These are phyloP conservation scores for Mallotus villosus DNA, from an alignment of 2,797 vertebrate species.

Conservation along the genomic window DNA sequence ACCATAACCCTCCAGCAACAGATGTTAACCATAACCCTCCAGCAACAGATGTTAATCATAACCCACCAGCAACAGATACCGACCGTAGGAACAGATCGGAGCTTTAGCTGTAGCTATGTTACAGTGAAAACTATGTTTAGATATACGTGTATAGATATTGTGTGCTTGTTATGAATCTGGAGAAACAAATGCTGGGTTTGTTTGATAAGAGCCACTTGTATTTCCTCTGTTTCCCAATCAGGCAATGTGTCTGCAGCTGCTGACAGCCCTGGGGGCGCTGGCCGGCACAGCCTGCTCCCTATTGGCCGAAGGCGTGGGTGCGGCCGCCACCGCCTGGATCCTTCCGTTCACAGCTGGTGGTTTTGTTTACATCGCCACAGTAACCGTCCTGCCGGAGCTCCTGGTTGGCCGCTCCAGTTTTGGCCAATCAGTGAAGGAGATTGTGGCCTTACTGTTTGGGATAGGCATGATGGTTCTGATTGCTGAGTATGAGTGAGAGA, in stretches of 20 bases:
- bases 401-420: constrained; percentile 81
- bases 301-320: constrained; percentile 84
- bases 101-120: too few relatives aligned
- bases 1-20: too few relatives aligned
- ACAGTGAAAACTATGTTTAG: too few relatives aligned
- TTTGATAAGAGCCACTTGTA: background rate
- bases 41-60: too few relatives aligned
- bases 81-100: too few relatives aligned
- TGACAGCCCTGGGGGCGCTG: constrained; percentile 86
- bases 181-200: too few relatives aligned
- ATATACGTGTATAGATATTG: too few relatives aligned
- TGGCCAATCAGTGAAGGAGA: constrained; percentile 84
- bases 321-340: constrained; percentile 85
- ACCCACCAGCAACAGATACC: too few relatives aligned
- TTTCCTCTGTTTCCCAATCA: constrained; percentile 46
- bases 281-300: constrained; percentile 88
- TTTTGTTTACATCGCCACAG: constrained; percentile 91
- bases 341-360: constrained; percentile 90
- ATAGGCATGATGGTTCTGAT: constrained; percentile 92
- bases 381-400: constrained; percentile 88
- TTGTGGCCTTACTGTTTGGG: constrained; percentile 83
- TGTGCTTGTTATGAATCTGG: too few relatives aligned
- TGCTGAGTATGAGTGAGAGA: constrained; percentile 84
- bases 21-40: too few relatives aligned
- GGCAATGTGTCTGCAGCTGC: constrained; percentile 91